Conservation (phyloP, 2,797 vertebrate genomes). For the Leptodactylus fallax region DNA sequence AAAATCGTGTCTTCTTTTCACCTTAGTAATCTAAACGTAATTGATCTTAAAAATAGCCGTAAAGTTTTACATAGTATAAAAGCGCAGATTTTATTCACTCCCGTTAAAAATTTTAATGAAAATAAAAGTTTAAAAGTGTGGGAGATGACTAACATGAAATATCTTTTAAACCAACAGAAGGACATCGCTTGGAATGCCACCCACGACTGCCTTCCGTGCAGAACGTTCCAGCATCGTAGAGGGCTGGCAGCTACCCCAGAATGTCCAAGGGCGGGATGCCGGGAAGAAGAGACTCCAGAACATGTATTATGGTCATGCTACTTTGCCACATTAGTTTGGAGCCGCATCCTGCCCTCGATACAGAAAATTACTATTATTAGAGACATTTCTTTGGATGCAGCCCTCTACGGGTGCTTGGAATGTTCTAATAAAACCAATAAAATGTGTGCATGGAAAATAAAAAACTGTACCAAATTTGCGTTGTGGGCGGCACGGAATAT, state of each 20-base stretch:
- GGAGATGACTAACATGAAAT: not conserved
- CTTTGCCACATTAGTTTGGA: no score
- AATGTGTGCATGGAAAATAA: not conserved
- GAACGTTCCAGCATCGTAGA: not conserved
- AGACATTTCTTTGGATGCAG: no score
- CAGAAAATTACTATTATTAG: accelerated
- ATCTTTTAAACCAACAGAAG: slow-evolving; percentile 4
- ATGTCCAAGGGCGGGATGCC: not conserved
- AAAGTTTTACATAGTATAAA: no score
- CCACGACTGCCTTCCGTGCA: not conserved
- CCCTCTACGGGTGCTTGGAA: no score
- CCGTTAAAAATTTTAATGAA: no score
- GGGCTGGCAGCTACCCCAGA: not conserved
- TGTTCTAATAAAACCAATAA: no score
- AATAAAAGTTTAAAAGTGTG: not conserved
- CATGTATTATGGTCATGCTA: not conserved
- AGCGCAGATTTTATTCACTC: no score
- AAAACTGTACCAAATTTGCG: no score
- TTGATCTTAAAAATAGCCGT: no score
- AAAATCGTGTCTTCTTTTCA: no score
- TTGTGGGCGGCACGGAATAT: no score
- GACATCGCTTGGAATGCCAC: not conserved
- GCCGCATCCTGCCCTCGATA: no score
- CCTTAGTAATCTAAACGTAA: accelerated
- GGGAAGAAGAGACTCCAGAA: not conserved